Evolutionary conservation across 2,113 vertebrate species (phyloP), one percentile per base, ranked within the genome.

Genomic region (Varanus salvator): DNA sequence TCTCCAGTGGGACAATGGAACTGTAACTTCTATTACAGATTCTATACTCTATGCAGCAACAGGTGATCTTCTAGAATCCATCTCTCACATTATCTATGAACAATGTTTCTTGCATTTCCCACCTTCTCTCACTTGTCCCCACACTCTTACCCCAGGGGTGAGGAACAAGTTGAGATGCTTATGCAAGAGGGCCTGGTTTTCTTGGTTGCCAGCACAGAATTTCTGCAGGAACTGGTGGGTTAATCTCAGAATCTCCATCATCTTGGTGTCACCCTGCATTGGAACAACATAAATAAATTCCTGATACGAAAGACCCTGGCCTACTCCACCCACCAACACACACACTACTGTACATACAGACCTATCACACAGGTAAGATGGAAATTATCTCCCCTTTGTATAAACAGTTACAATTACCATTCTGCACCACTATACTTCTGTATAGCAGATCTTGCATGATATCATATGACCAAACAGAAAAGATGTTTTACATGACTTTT

Each of bases 191-290:
- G 96, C 92, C 94, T 99, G 99, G 96, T 99, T 99, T 97, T 99
- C 99, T 44, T 98, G 98, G 93, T 99, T 99, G 86, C 98, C 98
- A 2, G 96, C 98, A 8, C 99, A 99, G 95, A 99, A 99, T 96
- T 98, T 99, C 96, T 99, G 99, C 88, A 99, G 98, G 96, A 99
- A 99, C 95, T 98, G 97, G 87, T 99, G 99, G 1, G 99, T 98
- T 96, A 97, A 98, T 91, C 96, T 98, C 92, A 99, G 97, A 93
- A 99, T 98, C 97, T 99, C 99, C 96, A 97, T 96, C 99, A 99
- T 99, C 98, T 99, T 99, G 93, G 95, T 92, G 12, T 99, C 99
- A 0, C 97, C 98, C 99, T 99, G 96, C 52, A 86, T 21, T 50
- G 54, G 71, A 92, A 23, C 25, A 0, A 85, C 21, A 84, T 44